Base-by-base conservation (phyloP, 2,888 invertebrate genomes). In the Lasiommata megera region DNA sequence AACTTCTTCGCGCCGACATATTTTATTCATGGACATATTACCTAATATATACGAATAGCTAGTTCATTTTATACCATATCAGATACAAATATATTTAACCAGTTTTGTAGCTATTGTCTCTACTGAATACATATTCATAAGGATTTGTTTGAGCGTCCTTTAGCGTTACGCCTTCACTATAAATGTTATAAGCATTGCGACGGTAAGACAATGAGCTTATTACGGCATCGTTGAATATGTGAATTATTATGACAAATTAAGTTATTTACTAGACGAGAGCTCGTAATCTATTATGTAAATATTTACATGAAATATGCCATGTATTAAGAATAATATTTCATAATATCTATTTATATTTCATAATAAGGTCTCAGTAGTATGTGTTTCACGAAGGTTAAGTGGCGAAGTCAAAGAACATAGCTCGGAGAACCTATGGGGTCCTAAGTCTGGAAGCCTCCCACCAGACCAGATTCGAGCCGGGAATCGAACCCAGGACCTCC, bases 101-200 rank as follows among this genome's bases (percentile, higher is more conserved):
- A 61, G 67, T 67, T 28, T 23, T 31, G 46, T 11, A 31, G 31
- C 38, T 28, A 70, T 70, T 71, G 66, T 68, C 61, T 67, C 65
- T 60, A 67, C 60, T 16, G 11, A 54, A 74, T 79, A 71, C 67
- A 82, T 84, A 84, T 84, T 80, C 76, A 84, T 82, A 73, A 75
- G 75, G 74, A 71, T 73, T 67, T 70, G 71, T 72, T 76, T 76
- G 72, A 70, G 68, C 76, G 77, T 76, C 76, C 80, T 77, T 77
- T 80, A 82, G 77, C 79, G 77, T 69, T 74, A 69, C 74, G 71
- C 73, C 74, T 69, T 69, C 69, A 64, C 63, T 68, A 67, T 70
- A 73, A 78, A 76, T 77, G 62, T 67, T 64, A 82, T 85, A 84
- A 79, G 73, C 78, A 71, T 76, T 66, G 71, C 66, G 69, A 64